Evolutionary conservation across 2,888 invertebrate genomes (phyloP), one percentile per base, ranked within the genome.

Genomic region (Epinotia nisella): DNA sequence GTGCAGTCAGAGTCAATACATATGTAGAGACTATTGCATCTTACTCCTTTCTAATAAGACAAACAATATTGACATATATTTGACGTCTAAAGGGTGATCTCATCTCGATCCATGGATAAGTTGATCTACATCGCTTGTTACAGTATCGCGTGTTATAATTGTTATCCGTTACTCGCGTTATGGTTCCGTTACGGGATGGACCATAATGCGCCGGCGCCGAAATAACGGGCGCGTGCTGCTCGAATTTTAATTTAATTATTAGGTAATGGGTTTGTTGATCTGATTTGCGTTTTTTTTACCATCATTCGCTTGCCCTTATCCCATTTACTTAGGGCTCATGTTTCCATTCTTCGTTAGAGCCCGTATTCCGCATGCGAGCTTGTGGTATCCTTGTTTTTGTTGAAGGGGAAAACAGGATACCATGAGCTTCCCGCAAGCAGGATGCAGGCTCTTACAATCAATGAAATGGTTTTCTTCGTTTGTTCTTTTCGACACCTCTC

Each of bases 101-200:
- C n/a, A 49, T 49, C 49, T 49, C 65, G 35, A 55, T 61, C 61
- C 51, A 55, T 56, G 56, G 75, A 71, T 79, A 77, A 79, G 78
- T 76, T 80, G 79, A 79, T 81, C 81, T 78, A 81, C 80, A 80
- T 80, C 76, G 76, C 71, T 41, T 65, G 67, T 67, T 64, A 56
- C 70, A 76, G 75, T 78, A 78, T 82, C 76, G 80, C 81, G 81
- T 80, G 80, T 79, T 76, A 78, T 78, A 80, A 76, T 79, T 76
- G 90, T 89, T 90, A 88, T 75, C 76, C 81, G 78, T 80, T 82
- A 81, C 81, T 82, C 76, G 79, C 77, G 77, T 74, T 79, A 79
- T 80, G 78, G 79, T 85, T 82, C 91, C 91, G 91, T 91, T 91
- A 91, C 87, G 83, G 87, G 88, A 88, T 87, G 85, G 89, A 85